Evolutionary conservation across 1,140 invertebrate species (phyloP), one percentile per base, ranked within the genome.

Genomic region (Mamestra configurata): DNA sequence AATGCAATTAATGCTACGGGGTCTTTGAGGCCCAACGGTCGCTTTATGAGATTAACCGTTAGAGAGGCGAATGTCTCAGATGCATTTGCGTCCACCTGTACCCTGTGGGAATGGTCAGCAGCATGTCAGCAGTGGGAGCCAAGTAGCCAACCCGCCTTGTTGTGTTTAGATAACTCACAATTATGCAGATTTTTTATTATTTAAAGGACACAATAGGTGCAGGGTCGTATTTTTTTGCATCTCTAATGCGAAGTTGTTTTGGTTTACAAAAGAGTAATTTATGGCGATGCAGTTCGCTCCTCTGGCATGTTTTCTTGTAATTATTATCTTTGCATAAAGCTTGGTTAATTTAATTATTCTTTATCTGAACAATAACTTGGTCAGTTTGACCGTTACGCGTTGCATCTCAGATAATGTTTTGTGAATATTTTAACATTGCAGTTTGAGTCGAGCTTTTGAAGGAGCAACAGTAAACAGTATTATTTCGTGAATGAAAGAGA

Each of bases 51-150:
- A 89, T 76, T 53, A 80, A 84, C 88, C 89, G 88, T 92, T 92
- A 90, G 90, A 86, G 83, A 84, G 70, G 53, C 64, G 61, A 76
- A 75, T 71, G 76, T 83, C 80, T 79, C 73, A 86, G 82, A 88
- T 90, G 88, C 90, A 92, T 89, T 88, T 89, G 91, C 87, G 55
- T 76, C 84, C 87, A 92, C 88, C 88, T 92, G 91, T 86, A 83
- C 81, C 31, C n/a, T 88, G 88, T 92, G 88, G 80, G 88, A 89
- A 92, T 84, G 81, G 77, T 78, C 87, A 86, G 83, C 78, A 40
- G 46, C 72, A n/a, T n/a, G n/a, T n/a, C n/a, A n/a, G n/a, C n/a
- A n/a, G n/a, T n/a, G n/a, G n/a, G n/a, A n/a, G n/a, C n/a, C n/a
- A n/a, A n/a, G n/a, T n/a, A n/a, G 82, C 79, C 76, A 83, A 90